phyloP scores from a whole-genome alignment of 2,888 invertebrate genomes.

The Mesopsocus fuscifrons region DNA sequence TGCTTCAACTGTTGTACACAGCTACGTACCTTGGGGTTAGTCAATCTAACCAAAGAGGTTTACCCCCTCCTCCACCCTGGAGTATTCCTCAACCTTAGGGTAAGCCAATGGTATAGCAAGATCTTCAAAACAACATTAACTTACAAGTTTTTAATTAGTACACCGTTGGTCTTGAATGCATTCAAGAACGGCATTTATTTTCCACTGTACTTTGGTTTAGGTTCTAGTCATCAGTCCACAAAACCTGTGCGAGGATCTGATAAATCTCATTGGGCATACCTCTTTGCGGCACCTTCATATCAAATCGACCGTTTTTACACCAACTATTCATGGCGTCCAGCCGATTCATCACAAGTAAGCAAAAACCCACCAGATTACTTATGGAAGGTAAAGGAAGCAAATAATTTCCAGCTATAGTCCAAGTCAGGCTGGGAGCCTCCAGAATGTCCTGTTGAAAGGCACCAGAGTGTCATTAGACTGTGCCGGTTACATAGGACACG shows the following conservation, averaged over 20 bases:
- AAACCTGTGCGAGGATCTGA: slow-evolving; percentile 51
- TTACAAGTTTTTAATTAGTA: slow-evolving; percentile 13
- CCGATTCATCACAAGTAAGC: slow-evolving; percentile 1
- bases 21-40: slow-evolving; percentile 40
- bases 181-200: slow-evolving; percentile 15
- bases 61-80: slow-evolving; percentile 55
- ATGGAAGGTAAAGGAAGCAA: too few species aligned
- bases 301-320: slow-evolving; percentile 7
- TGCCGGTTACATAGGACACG: too few species aligned
- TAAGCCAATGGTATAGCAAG: too few species aligned
- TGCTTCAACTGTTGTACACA: slow-evolving; percentile 41
- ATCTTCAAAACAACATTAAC: too few species aligned
- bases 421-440: too few species aligned
- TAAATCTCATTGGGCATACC: slow-evolving; percentile 44
- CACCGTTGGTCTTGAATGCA: too few species aligned
- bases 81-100: slow-evolving; percentile 51
- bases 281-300: slow-evolving; percentile 47
- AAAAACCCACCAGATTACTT: neutral
- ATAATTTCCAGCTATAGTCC: too few species aligned
- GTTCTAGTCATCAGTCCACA: slow-evolving; percentile 46
- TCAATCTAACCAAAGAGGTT: slow-evolving; percentile 50
- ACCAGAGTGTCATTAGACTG: too few species aligned
- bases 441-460: too few species aligned
- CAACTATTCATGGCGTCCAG: neutral
- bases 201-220: too few species aligned